Evolutionary conservation across 2,113 vertebrate species (phyloP).

Genomic region (Microcebus lehilahytsara): DNA sequence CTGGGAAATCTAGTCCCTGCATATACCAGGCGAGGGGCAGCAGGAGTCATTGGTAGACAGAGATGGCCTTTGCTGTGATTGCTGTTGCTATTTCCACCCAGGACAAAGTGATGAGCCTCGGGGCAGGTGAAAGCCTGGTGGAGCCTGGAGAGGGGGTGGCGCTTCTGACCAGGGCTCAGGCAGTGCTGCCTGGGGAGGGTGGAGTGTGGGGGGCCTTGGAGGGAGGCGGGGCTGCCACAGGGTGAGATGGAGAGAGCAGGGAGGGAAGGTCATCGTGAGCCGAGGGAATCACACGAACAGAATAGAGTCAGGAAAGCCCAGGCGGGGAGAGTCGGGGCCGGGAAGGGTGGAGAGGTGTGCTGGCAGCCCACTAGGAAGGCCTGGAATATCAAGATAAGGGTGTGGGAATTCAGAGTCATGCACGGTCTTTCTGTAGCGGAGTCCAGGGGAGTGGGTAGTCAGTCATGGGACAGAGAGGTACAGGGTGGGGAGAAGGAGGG

Average conservation of each 20-base stretch:
- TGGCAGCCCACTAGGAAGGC: slow-evolving; percentile 30
- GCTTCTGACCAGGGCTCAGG: neutral
- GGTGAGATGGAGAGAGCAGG: neutral
- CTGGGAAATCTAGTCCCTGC: neutral
- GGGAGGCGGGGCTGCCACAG: neutral
- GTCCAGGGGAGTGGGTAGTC: neutral
- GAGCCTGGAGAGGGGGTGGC: neutral
- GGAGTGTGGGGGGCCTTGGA: rapidly evolving
- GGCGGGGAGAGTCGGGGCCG: neutral
- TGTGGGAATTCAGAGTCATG: neutral
- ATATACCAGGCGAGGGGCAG: neutral
- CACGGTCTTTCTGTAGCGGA: neutral
- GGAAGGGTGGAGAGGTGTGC: slow-evolving; percentile 31
- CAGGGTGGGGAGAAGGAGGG: neutral
- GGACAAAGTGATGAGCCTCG: neutral
- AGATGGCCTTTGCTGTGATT: neutral
- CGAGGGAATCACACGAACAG: neutral
- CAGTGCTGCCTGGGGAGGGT: neutral
- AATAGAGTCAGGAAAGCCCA: neutral
- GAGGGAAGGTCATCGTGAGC: neutral
- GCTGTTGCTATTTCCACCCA: neutral
- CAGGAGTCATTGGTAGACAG: neutral
- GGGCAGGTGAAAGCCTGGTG: too few species aligned
- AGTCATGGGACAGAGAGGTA: neutral
- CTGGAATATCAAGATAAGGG: slow-evolving; percentile 42